These are phyloP conservation scores for Aphyosemion australe DNA, from an alignment of 2,113 vertebrate genomes.

Conservation along the genomic window DNA sequence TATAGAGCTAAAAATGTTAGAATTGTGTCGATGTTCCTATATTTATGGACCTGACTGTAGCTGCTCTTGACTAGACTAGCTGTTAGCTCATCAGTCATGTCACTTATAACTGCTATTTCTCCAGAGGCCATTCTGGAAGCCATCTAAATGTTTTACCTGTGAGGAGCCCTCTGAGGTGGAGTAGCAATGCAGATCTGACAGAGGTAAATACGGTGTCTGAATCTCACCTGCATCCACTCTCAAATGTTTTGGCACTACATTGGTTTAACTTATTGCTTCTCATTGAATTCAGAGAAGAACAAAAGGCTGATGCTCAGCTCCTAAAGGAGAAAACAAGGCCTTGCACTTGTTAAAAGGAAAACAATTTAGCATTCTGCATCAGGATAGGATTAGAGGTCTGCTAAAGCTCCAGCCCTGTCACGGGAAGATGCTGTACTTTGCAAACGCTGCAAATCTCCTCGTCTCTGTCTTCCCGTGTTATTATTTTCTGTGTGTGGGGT, in stretches of 20 bases:
- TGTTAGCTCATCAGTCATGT: no score
- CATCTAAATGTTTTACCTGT: conserved; percentile 21
- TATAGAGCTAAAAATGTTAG: no score
- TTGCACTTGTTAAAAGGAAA: conserved; percentile 54
- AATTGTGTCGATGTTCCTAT: no score
- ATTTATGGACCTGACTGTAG: no score
- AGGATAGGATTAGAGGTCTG: conserved; percentile 70
- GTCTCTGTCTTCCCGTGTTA: conserved; percentile 35
- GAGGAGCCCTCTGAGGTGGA: conserved; percentile 3
- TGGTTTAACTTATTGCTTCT: conserved; percentile 50
- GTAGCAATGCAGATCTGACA: conserved; percentile 15
- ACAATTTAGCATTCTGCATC: conserved; percentile 67
- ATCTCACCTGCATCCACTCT: conserved; percentile 29
- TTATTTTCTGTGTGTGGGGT: conserved; percentile 41
- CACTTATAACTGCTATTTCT: no score
- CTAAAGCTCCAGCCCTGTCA: conserved; percentile 64
- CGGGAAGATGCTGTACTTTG: conserved; percentile 64
- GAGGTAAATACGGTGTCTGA: conserved; percentile 29
- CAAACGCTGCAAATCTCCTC: conserved; percentile 62
- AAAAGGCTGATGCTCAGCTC: conserved; percentile 25
- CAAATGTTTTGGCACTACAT: conserved; percentile 4
- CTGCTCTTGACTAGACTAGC: no score
- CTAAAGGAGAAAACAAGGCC: conserved; percentile 31
- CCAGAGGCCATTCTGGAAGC: no score
- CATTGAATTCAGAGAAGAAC: conserved; percentile 43